phyloP scores from a whole-genome alignment of 2,797 vertebrate genomes.

The Anolis apletophallus region DNA sequence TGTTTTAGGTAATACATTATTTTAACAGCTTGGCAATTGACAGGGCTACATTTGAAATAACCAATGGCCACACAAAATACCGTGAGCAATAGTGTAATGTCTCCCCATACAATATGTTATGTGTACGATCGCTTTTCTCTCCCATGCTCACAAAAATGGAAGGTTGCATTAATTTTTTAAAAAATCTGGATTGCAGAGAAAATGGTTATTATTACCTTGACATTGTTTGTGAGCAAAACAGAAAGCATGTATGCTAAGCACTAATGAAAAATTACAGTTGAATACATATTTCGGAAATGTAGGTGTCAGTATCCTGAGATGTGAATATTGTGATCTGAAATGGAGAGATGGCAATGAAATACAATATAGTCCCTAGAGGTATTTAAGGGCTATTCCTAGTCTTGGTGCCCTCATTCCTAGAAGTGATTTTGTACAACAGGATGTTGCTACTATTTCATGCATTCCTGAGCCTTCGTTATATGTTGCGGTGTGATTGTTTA shows the following conservation, averaged over 20 bases:
- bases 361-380: neutral
- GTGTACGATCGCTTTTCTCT: conserved; percentile 55
- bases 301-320: neutral
- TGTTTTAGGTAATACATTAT: neutral
- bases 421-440: neutral
- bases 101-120: conserved; percentile 43
- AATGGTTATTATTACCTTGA: conserved; percentile 5
- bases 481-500: conserved; percentile 17
- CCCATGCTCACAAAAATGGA: conserved; percentile 28
- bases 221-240: neutral
- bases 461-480: neutral
- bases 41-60: conserved; percentile 33
- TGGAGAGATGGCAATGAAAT: conserved; percentile 5
- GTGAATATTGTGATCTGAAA: neutral
- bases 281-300: neutral
- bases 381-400: conserved; percentile 30
- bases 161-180: conserved; percentile 31
- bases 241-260: neutral
- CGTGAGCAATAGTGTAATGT: conserved; percentile 62
- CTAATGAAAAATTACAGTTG: neutral
- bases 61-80: conserved; percentile 52
- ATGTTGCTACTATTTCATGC: neutral
- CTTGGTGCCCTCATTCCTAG: neutral
- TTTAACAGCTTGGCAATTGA: conserved; percentile 13
- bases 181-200: neutral